These are phyloP conservation scores for Saguinus imperator DNA, from an alignment of 2,113 vertebrate genomes.

Conservation along the genomic window DNA sequence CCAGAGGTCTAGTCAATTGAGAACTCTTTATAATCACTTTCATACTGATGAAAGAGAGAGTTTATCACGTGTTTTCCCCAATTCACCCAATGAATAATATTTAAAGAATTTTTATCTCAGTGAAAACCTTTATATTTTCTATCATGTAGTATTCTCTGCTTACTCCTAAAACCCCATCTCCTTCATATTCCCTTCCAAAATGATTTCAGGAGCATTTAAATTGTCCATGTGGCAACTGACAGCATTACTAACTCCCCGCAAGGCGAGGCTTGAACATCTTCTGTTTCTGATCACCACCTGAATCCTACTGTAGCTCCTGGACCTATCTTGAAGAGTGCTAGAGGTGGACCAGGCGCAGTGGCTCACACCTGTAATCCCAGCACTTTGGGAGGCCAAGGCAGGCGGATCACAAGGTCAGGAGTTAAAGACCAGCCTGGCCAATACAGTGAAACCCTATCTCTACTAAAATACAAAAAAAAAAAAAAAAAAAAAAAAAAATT, in stretches of 20 bases:
- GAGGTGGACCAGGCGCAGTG: not conserved
- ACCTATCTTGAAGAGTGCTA: not conserved
- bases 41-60: not conserved
- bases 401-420: too few species aligned
- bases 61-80: not conserved
- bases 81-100: not conserved
- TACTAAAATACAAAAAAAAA: too few species aligned
- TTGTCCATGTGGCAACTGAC: not conserved
- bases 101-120: not conserved
- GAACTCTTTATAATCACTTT: not conserved
- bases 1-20: not conserved
- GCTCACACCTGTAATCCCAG: too few species aligned
- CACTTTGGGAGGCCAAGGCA: too few species aligned
- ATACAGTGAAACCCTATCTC: too few species aligned
- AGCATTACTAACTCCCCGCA: not conserved
- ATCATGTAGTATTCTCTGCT: not conserved
- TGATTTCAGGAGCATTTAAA: not conserved
- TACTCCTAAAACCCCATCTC: not conserved
- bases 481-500: too few species aligned
- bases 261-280: not conserved
- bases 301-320: not conserved
- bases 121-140: not conserved
- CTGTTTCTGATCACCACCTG: not conserved
- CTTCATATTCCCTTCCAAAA: not conserved
- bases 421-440: too few species aligned